Conservation (phyloP, 1,140 invertebrate genomes). For the Pygmarrhopalites habei region DNA sequence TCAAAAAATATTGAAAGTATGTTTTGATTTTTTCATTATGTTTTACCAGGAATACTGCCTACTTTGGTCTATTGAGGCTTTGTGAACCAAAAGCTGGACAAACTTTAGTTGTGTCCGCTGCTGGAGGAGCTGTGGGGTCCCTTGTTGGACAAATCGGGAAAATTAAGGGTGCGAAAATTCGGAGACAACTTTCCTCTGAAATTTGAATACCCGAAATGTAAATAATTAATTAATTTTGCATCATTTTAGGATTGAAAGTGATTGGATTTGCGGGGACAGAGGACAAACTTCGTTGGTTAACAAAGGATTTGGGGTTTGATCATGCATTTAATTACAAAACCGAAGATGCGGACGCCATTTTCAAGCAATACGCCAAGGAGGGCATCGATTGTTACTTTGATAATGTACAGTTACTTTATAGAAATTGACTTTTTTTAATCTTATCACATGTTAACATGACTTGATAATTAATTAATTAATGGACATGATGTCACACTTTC, state of each 20-base stretch:
- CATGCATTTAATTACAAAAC: slow-evolving; percentile 64
- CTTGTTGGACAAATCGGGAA: slow-evolving; percentile 67
- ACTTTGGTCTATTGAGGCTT: slow-evolving; percentile 61
- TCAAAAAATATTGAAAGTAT: too few species aligned
- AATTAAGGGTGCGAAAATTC: slow-evolving; percentile 49
- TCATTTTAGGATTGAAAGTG: slow-evolving; percentile 52
- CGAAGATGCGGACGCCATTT: slow-evolving; percentile 47
- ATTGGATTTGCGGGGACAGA: slow-evolving; percentile 64
- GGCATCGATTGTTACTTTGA: slow-evolving; percentile 67
- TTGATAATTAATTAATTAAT: neutral
- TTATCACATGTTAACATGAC: neutral
- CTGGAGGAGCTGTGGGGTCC: slow-evolving; percentile 54
- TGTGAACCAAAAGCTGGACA: slow-evolving; percentile 61
- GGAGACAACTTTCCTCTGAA: too few species aligned
- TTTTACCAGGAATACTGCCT: slow-evolving; percentile 52
- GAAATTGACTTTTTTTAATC: too few species aligned
- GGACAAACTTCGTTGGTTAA: slow-evolving; percentile 61
- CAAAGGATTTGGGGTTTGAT: slow-evolving; percentile 59
- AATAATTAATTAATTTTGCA: slow-evolving; percentile 12
- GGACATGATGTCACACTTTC: slow-evolving; percentile 1
- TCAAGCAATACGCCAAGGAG: slow-evolving; percentile 58
- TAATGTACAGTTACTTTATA: too few species aligned
- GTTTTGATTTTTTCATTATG: neutral
- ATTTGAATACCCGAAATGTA: too few species aligned
- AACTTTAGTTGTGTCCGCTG: slow-evolving; percentile 46